phyloP scores from a whole-genome alignment of 1,140 invertebrate species.

The Lepidurus packardi region DNA sequence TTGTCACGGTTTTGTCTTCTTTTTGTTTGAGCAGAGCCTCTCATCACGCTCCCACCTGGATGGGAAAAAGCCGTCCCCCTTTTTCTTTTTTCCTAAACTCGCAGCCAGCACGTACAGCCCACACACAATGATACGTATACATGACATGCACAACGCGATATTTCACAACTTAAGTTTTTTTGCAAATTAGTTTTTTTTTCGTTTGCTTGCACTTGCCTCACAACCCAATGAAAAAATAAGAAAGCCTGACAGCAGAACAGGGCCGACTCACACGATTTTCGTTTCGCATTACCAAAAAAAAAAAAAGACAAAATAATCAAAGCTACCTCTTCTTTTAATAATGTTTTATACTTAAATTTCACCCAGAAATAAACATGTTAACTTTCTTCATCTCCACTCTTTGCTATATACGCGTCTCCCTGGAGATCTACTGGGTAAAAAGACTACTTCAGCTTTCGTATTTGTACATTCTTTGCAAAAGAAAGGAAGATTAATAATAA shows the following conservation, averaged over 20 bases:
- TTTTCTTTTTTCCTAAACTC: not conserved
- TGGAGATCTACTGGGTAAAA: slow-evolving; percentile 7
- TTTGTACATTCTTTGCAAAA: not conserved
- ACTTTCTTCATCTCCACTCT: not conserved
- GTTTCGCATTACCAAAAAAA: not conserved
- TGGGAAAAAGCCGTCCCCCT: not conserved
- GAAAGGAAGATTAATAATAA: not conserved
- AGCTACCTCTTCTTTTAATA: not conserved
- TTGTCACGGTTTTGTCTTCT: not conserved
- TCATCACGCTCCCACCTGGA: not conserved
- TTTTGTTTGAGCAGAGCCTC: not conserved
- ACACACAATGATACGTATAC: slow-evolving; percentile 22
- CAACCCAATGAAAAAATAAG: not conserved
- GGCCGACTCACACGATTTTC: not conserved
- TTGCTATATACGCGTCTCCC: not conserved
- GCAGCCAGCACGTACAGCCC: not conserved
- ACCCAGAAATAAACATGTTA: not conserved
- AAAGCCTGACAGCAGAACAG: slow-evolving; percentile 6
- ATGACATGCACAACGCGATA: slow-evolving; percentile 5
- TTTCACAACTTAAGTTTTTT: not conserved
- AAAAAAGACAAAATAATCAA: not conserved
- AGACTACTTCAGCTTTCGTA: not conserved
- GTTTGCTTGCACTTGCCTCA: slow-evolving; percentile 21
- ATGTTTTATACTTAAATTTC: not conserved
- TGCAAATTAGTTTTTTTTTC: not conserved